These are phyloP conservation scores for Protonibea diacanthus DNA, from an alignment of 2,797 vertebrate species.

Conservation along the genomic window DNA sequence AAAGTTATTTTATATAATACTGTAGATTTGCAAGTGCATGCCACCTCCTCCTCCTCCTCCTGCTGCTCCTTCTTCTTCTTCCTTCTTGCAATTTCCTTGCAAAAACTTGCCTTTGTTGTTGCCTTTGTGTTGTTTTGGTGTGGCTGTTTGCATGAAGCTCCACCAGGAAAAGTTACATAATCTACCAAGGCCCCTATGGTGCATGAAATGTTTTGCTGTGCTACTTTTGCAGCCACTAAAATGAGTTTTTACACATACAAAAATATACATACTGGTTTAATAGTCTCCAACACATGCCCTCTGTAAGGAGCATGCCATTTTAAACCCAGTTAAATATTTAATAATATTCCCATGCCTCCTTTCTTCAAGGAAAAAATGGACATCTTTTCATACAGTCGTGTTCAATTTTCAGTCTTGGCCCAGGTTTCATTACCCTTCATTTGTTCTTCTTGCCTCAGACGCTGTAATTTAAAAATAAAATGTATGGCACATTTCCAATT, in stretches of 20 bases:
- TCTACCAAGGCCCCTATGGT: conserved; percentile 43
- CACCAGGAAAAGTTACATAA: conserved; percentile 70
- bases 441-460: conserved; percentile 56
- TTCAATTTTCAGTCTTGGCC: conserved; percentile 54
- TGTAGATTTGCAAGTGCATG: not conserved
- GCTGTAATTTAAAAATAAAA: conserved; percentile 35
- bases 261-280: not conserved
- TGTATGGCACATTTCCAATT: conserved; percentile 58
- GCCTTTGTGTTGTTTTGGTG: not conserved
- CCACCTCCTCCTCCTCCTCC: too few relatives aligned
- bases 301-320: conserved; percentile 51
- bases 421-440: conserved; percentile 65
- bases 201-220: conserved; percentile 32
- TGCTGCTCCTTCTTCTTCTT: too few relatives aligned
- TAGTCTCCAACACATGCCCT: conserved; percentile 27
- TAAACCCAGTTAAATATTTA: conserved; percentile 67
- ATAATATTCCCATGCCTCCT: conserved; percentile 47
- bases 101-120: conserved; percentile 8
- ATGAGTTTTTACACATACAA: too few relatives aligned
- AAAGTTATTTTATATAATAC: conserved; percentile 44
- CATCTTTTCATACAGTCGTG: conserved; percentile 45
- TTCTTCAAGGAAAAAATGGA: conserved; percentile 11
- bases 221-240: not conserved
- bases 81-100: not conserved
- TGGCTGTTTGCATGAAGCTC: conserved; percentile 23